Conservation (phyloP, 2,113 vertebrate species). For the Calyptomena viridis region DNA sequence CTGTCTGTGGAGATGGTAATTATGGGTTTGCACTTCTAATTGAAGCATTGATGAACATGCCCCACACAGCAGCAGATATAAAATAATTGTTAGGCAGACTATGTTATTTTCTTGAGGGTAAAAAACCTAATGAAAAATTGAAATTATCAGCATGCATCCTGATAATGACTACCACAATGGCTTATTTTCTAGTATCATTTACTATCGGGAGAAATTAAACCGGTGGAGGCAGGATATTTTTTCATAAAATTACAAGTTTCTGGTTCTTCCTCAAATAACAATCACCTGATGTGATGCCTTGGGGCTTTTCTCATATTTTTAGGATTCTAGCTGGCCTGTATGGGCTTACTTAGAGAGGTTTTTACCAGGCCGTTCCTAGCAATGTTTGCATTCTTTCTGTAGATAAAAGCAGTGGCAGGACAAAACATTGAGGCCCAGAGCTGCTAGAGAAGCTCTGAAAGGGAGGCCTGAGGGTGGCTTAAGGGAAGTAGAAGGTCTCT, state of each 20-base stretch:
- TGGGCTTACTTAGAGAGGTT: no score
- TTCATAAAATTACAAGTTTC: background rate
- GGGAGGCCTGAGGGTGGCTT: no score
- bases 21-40: constrained; percentile 46
- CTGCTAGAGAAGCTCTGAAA: no score
- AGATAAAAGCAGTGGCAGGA: no score
- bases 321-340: no score
- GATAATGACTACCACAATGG: background rate
- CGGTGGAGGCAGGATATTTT: background rate
- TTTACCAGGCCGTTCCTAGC: no score
- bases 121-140: background rate
- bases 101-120: background rate
- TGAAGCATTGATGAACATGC: constrained; percentile 36
- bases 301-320: no score
- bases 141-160: constrained; percentile 17
- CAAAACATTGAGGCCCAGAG: no score
- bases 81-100: constrained; percentile 30
- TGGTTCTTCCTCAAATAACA: background rate
- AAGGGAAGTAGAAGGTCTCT: no score
- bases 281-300: no score
- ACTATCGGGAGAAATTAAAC: background rate
- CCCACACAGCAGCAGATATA: constrained; percentile 27
- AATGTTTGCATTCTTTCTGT: no score
- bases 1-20: constrained; percentile 22
- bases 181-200: constrained; percentile 16